These are phyloP conservation scores for Physocephala rufipes DNA, from an alignment of 2,888 invertebrate genomes.

Conservation along the genomic window DNA sequence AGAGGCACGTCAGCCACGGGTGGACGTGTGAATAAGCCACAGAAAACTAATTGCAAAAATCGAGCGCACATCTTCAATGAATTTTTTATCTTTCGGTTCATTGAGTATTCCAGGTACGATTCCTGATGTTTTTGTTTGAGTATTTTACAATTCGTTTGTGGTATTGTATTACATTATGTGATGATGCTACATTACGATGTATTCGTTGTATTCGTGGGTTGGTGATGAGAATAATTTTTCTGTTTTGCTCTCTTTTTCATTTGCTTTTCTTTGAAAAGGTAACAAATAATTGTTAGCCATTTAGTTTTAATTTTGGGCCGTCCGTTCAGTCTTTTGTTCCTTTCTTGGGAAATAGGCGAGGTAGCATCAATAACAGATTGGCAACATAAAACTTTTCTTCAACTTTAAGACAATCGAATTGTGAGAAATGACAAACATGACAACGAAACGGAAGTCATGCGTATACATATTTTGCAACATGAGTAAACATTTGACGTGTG, in stretches of 20 bases:
- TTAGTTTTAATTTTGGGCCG: too few species aligned
- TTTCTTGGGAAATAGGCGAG: too few species aligned
- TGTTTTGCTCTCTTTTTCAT: too few species aligned
- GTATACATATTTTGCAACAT: constrained; percentile 19
- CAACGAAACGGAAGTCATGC: constrained; percentile 31
- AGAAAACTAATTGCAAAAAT: neutral
- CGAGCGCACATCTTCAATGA: neutral
- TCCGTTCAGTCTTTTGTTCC: too few species aligned
- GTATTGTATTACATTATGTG: neutral
- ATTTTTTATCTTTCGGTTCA: neutral
- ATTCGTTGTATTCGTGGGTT: too few species aligned
- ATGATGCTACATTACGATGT: neutral
- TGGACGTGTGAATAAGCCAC: neutral
- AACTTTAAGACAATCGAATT: too few species aligned
- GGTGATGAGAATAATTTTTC: too few species aligned
- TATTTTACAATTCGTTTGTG: neutral
- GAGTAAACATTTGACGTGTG: constrained; percentile 56
- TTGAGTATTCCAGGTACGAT: constrained; percentile 12
- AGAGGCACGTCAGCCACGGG: neutral
- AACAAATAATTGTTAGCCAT: too few species aligned
- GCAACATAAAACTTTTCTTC: too few species aligned
- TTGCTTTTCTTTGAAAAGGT: too few species aligned
- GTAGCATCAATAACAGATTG: too few species aligned
- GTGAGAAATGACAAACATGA: too few species aligned
- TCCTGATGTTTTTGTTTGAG: constrained; percentile 28